Conservation (phyloP, 2,113 vertebrate genomes). For the Hippocampus barbouri region DNA sequence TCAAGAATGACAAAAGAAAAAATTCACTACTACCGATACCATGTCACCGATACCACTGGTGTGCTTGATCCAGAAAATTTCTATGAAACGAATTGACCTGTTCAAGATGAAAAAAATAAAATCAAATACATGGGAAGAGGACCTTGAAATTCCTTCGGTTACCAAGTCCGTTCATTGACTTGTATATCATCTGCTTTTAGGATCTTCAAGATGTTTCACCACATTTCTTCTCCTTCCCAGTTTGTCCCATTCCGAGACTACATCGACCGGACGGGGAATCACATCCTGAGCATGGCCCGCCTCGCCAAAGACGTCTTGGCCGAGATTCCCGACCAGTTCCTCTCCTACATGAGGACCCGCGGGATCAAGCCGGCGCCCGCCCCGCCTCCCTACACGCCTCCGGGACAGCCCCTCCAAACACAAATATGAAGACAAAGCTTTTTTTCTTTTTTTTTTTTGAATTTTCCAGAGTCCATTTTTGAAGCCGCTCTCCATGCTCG, state of each 20-base stretch:
- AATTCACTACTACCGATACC: no score
- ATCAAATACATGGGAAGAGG: no score
- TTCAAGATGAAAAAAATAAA: no score
- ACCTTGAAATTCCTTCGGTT: no score
- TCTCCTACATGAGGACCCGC: slow-evolving; percentile 94
- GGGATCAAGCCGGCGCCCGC: slow-evolving; percentile 93
- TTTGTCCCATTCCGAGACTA: slow-evolving; percentile 98
- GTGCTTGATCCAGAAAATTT: no score
- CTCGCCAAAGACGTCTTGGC: slow-evolving; percentile 95
- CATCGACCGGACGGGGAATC: slow-evolving; percentile 91
- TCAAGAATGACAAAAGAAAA: neutral
- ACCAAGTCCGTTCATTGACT: no score
- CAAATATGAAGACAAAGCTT: slow-evolving; percentile 79
- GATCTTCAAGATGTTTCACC: no score
- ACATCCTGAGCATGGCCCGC: slow-evolving; percentile 93
- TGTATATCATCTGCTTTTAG: neutral
- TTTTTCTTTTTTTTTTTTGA: neutral
- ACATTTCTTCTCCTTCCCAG: slow-evolving; percentile 54
- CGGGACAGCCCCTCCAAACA: slow-evolving; percentile 81
- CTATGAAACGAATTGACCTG: no score
- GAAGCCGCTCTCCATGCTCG: slow-evolving; percentile 50
- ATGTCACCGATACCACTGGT: no score
- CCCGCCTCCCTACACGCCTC: slow-evolving; percentile 90
- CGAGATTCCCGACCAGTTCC: slow-evolving; percentile 95
- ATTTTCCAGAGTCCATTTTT: slow-evolving; percentile 16